Base-by-base conservation (phyloP, 2,888 invertebrate genomes). In the Germaria angustata region DNA sequence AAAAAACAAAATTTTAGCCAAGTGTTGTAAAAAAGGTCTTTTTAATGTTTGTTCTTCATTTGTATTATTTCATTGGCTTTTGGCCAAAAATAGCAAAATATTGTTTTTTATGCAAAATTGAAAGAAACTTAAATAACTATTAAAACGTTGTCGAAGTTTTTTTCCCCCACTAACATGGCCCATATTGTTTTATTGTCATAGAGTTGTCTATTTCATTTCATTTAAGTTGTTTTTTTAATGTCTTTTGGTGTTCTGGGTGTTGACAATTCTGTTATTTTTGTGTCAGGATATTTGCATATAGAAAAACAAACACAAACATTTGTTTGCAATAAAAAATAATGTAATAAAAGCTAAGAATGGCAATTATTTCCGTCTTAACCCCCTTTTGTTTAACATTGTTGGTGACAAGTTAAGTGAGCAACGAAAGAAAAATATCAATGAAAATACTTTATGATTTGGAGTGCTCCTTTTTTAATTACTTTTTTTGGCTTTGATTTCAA, bases 101-200 rank as follows among this genome's bases (percentile, higher is more conserved):
- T 69, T 73, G 68, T 78, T 73, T 69, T 57, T 36, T 41, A 51
- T 68, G 59, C 59, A 49, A 39, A 51, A 57, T 49, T 65, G 49
- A 72, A 82, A 72, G 49, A 72, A 82, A 78, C 81, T 78, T 75
- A 82, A 82, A 82, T 75, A 65, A 81, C 81, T 75, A 78, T 82
- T 75, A 68, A 68, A 76, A 63, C 71, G 63, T 53, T 75, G 68
- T 80, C 61, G 20, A 73, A 55, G 68, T 63, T 15, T 17, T 51
- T 61, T 49, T 68, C 49, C 32, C 32, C 7, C 39, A n/a, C 69
- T 76, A 59, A 51, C 63, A 46, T 65, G 39, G 78, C 68, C 57
- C 77, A 69, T 78, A 81, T 81, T 81, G 81, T 82, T 75, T 65
- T 69, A 78, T 28, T 81, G 63, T 76, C 55, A 51, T 13, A n/a